Percentiles rank a stretch among this genome's conserved stretches.
Conservation (phyloP, 2,797 vertebrate species). For the Pangasius sanitwongsei region DNA sequence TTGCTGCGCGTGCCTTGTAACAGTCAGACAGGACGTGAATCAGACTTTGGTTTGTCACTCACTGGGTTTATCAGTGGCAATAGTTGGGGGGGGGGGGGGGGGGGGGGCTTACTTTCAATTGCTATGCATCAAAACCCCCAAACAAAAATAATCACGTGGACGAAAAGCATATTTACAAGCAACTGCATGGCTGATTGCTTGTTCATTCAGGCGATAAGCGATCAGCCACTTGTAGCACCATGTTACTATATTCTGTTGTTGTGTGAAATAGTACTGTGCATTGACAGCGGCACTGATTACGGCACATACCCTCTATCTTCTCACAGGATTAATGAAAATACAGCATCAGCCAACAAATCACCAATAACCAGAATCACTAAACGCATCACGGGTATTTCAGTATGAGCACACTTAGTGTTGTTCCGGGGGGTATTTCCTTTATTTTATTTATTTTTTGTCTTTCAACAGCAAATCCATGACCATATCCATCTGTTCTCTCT, state of each 20-base stretch:
- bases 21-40: neutral
- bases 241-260: neutral
- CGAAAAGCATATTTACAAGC: neutral
- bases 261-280: neutral
- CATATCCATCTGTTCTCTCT: neutral
- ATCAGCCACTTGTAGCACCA: neutral
- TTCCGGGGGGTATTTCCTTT: too few relatives aligned
- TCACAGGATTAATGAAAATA: neutral
- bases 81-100: too few relatives aligned
- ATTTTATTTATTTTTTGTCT: too few relatives aligned
- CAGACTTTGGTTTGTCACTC: neutral
- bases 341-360: neutral
- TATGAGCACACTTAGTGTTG: neutral
- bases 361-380: neutral
- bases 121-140: neutral
- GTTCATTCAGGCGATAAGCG: neutral
- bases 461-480: neutral
- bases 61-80: neutral
- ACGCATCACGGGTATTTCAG: too few relatives aligned
- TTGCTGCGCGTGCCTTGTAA: neutral
- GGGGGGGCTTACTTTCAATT: neutral
- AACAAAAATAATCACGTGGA: neutral
- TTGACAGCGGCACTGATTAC: neutral
- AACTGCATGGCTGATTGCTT: neutral
- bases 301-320: neutral